These are phyloP conservation scores for Drosophila ogumai DNA, from an alignment of 1,140 invertebrate genomes.

Conservation along the genomic window DNA sequence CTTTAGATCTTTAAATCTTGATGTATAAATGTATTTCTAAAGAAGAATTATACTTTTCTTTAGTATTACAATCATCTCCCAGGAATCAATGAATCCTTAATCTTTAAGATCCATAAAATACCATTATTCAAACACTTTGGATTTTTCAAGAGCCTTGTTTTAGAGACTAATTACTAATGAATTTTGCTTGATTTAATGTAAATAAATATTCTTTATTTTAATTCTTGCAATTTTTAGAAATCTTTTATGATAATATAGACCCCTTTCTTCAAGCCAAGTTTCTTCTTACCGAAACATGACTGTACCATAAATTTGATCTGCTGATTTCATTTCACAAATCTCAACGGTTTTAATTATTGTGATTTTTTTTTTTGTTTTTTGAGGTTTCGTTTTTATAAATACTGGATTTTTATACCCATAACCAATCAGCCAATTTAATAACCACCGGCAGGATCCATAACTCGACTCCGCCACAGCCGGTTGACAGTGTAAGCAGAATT, in stretches of 20 bases:
- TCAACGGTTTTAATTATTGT: constrained; percentile 26
- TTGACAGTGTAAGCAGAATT: constrained; percentile 36
- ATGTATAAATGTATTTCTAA: not conserved
- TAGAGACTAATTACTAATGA: not conserved
- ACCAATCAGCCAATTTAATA: constrained; percentile 41
- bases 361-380: not conserved
- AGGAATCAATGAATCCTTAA: not conserved
- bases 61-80: not conserved
- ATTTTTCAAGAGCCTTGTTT: not conserved
- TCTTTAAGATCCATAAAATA: not conserved
- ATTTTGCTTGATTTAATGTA: fast-evolving
- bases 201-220: not conserved
- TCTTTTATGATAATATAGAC: not conserved
- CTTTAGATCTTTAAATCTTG: not conserved
- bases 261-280: too few species aligned
- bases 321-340: constrained; percentile 39
- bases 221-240: not conserved
- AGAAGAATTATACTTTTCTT: not conserved
- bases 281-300: not conserved
- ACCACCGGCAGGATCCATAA: constrained; percentile 17
- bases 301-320: constrained; percentile 22
- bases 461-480: constrained; percentile 19
- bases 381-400: constrained; percentile 19
- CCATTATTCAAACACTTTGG: not conserved
- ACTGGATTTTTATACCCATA: constrained; percentile 21